Evolutionary conservation across 2,113 vertebrate species (phyloP).

Genomic region (Corythornis cristatus): DNA sequence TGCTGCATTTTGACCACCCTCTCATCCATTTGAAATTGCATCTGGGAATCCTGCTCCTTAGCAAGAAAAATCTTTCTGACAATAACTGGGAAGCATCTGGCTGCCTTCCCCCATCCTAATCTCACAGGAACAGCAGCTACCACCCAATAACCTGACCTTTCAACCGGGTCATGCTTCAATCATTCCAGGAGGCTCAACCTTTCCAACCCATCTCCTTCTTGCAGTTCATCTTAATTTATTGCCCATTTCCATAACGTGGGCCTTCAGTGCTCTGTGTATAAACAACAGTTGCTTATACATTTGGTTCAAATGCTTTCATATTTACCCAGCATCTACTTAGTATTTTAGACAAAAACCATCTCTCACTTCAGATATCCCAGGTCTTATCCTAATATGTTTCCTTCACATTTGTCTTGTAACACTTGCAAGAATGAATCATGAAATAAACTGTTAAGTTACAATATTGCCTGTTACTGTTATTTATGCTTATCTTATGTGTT

Average conservation of each 20-base stretch:
- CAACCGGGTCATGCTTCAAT: constrained; percentile 1
- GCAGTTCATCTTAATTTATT: constrained; percentile 47
- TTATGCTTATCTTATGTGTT: neutral
- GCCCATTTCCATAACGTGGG: constrained; percentile 23
- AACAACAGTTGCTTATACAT: constrained; percentile 2
- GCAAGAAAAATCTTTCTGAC: neutral
- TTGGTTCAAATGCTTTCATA: neutral
- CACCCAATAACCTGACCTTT: constrained; percentile 25
- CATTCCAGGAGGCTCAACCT: neutral
- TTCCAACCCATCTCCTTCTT: constrained; percentile 36
- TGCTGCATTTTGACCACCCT: neutral
- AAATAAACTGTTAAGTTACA: neutral
- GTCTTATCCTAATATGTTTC: neutral
- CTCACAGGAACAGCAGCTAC: constrained; percentile 36
- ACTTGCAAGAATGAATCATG: neutral
- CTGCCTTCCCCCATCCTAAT: neutral
- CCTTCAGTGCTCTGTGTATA: constrained; percentile 5
- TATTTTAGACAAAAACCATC: neutral
- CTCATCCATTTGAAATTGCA: neutral
- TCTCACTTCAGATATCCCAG: neutral
- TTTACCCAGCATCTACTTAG: neutral
- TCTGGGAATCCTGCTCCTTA: neutral
- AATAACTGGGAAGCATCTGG: constrained; percentile 35
- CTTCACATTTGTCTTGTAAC: neutral
- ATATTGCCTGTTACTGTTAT: neutral